Conservation (phyloP, 2,888 invertebrate species). For the Limnephilus auricula region DNA sequence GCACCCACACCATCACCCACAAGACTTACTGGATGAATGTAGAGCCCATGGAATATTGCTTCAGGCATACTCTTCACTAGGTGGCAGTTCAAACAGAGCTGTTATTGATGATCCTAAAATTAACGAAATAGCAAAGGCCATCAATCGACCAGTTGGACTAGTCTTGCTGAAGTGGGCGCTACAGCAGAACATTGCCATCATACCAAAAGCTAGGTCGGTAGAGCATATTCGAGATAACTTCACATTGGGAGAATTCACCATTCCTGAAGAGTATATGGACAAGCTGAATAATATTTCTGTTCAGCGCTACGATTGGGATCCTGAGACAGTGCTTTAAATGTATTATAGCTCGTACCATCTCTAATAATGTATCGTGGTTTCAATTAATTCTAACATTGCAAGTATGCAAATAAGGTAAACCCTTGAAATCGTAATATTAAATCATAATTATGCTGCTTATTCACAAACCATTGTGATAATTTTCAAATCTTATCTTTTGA, state of each 20-base stretch:
- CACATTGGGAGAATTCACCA: slow-evolving; percentile 76
- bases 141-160: slow-evolving; percentile 80
- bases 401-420: too few species aligned
- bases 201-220: slow-evolving; percentile 81
- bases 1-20: slow-evolving; percentile 86
- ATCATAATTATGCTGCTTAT: neutral
- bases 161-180: slow-evolving; percentile 86
- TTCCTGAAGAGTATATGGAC: slow-evolving; percentile 77
- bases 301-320: slow-evolving; percentile 78
- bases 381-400: too few species aligned
- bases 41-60: slow-evolving; percentile 81
- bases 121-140: slow-evolving; percentile 77
- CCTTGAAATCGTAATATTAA: too few species aligned
- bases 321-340: slow-evolving; percentile 72
- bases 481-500: neutral
- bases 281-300: slow-evolving; percentile 72
- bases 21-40: slow-evolving; percentile 81
- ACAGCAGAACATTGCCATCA: slow-evolving; percentile 83
- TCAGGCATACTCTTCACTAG: slow-evolving; percentile 89
- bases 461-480: neutral
- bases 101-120: slow-evolving; percentile 81
- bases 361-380: too few species aligned
- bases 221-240: slow-evolving; percentile 80
- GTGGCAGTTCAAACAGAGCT: slow-evolving; percentile 76
- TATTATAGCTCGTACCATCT: neutral